Conservation (phyloP, 2,797 vertebrate genomes). For the Sebastes hopkinsi region DNA sequence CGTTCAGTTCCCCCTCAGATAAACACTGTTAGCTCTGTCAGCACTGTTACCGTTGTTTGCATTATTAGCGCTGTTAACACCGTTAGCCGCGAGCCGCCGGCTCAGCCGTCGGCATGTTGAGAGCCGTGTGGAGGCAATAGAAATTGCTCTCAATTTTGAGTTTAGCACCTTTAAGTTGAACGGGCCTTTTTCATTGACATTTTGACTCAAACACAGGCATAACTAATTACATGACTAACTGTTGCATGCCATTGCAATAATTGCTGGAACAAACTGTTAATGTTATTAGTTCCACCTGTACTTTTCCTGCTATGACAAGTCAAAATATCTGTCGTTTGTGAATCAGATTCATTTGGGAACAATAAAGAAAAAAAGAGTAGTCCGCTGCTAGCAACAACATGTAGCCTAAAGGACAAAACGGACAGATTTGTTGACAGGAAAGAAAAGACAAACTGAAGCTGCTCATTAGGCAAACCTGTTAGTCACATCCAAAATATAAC, state of each 20-base stretch:
- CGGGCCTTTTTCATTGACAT: background rate
- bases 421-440: background rate
- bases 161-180: background rate
- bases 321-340: background rate
- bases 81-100: no score
- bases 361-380: accelerated
- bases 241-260: background rate
- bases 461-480: background rate
- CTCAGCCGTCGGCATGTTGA: no score
- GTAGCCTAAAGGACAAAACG: background rate
- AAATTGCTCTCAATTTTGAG: accelerated
- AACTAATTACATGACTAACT: background rate
- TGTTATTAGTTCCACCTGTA: background rate
- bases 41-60: no score
- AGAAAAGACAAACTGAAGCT: background rate
- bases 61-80: no score
- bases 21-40: no score
- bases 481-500: no score
- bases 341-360: no score
- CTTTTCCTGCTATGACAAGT: background rate
- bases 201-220: background rate
- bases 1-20: no score
- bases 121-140: no score
- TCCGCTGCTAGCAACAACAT: no score
- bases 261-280: background rate